Evolutionary conservation across 2,797 vertebrate species (phyloP), one percentile per base, ranked within the genome.

Genomic region (Oreortyx pictus): DNA sequence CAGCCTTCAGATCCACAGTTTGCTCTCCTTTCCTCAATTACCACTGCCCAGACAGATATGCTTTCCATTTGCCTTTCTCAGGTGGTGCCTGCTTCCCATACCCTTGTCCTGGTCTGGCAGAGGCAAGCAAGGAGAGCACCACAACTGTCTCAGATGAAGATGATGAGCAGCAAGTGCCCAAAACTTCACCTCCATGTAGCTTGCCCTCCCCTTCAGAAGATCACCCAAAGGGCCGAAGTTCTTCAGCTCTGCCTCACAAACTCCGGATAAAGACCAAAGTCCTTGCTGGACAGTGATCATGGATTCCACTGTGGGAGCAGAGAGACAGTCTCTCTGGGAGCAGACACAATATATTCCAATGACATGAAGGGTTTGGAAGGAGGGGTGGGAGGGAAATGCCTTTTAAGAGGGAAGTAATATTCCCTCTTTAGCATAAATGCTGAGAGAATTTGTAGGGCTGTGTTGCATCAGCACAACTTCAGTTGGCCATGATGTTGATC

Each of bases 201-300:
- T 56, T 73, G 25, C 9, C 65, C 25, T 94, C 71, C 61, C 52
- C 94, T 20, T 75, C 90, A 13, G 95, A 90, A 37, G 76, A 47
- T 2, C 76, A 81, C 12, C 22, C 46, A 1, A 89, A 87, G 78
- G 82, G 33, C 22, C 83, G 61, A n/a, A 77, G 65, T 54, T 90
- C 19, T 35, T 82, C 97, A 9, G 96, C 97, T 5, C 95, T 98
- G 68, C 98, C 98, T 24, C 97, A 97, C 91, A 99, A 98, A 94
- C 96, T 98, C 68, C 94, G 96, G 60, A 92, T 98, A 74, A 98
- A 98, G 88, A 96, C 95, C 67, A 96, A 35, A 83, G 46, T 82
- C 29, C 71, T 65, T 89, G 85, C 90, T 92, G 43, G 80, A 91
- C 20, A 31, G 22, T 5, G 37, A 37, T 9, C 50, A 84, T 33